Percentiles rank a stretch among this genome's conserved stretches.
Evolutionary conservation across 2,797 vertebrate species (phyloP).

Genomic region (Chelon labrosus): DNA sequence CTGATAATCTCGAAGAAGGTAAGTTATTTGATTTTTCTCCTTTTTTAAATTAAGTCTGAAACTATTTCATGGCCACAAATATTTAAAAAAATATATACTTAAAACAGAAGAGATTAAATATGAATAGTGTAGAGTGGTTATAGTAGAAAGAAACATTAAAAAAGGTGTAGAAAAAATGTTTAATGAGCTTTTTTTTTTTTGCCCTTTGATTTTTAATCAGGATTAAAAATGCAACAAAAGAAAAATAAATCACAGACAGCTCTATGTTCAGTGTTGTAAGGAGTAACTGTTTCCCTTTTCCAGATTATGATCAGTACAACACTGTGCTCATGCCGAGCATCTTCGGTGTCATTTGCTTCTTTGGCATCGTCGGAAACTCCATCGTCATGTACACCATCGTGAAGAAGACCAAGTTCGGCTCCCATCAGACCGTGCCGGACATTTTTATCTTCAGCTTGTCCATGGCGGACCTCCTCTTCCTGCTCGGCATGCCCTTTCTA

Average conservation of each 20-base stretch:
- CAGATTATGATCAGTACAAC: constrained; percentile 71
- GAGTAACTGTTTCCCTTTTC: not conserved
- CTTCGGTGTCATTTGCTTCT: constrained; percentile 86
- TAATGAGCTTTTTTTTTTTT: no score
- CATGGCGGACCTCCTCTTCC: constrained; percentile 86
- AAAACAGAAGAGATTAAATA: no score
- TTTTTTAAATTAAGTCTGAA: no score
- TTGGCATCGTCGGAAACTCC: constrained; percentile 84
- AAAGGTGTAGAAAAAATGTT: no score
- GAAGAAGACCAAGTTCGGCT: constrained; percentile 85
- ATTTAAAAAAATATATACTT: no score
- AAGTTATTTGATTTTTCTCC: constrained; percentile 1
- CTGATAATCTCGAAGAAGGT: constrained; percentile 49
- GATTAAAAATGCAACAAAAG: no score
- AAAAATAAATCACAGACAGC: no score
- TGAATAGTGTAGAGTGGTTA: no score
- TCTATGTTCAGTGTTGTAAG: no score
- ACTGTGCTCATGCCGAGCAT: constrained; percentile 86
- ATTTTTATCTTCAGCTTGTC: constrained; percentile 88
- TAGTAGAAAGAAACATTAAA: no score
- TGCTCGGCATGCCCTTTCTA: constrained; percentile 89
- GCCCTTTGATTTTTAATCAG: no score
- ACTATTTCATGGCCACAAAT: no score
- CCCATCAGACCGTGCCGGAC: constrained; percentile 84
- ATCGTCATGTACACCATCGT: constrained; percentile 86